Percentiles rank a stretch among this genome's conserved stretches.
These are phyloP conservation scores for Anarhynchus alexandrinus DNA, from an alignment of 2,113 vertebrate species.

Conservation along the genomic window DNA sequence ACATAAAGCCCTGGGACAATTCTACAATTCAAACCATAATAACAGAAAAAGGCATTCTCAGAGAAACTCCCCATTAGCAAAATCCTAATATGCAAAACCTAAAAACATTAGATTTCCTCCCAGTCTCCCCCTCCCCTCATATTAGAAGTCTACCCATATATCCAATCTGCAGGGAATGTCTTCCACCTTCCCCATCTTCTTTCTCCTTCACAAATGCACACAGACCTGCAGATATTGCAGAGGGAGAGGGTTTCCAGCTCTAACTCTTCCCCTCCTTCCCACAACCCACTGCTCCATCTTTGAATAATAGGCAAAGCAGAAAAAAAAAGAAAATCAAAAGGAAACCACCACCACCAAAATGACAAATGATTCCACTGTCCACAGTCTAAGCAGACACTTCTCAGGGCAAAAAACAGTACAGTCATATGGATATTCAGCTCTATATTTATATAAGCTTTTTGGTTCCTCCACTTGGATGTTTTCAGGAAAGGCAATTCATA, in stretches of 20 bases:
- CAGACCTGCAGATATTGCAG: not conserved
- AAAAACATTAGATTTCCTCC: not conserved
- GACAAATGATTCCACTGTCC: not conserved
- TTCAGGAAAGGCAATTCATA: no score
- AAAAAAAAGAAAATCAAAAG: not conserved
- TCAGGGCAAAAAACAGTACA: not conserved
- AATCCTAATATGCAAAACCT: not conserved
- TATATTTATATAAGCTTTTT: not conserved
- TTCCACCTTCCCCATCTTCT: not conserved
- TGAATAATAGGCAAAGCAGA: not conserved
- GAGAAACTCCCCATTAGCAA: not conserved
- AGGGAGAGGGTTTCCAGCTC: not conserved
- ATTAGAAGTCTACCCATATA: not conserved
- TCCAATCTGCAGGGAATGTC: not conserved
- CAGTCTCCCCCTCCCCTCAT: not conserved
- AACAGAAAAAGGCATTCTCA: not conserved
- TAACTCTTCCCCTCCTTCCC: not conserved
- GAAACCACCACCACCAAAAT: not conserved
- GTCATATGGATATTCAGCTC: not conserved
- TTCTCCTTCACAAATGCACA: not conserved
- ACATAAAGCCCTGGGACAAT: not conserved
- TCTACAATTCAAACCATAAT: not conserved
- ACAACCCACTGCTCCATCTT: not conserved
- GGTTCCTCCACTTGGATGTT: not conserved
- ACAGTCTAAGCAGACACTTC: not conserved